Base-by-base conservation (phyloP, 2,113 vertebrate species). In the Cebus imitator region DNA sequence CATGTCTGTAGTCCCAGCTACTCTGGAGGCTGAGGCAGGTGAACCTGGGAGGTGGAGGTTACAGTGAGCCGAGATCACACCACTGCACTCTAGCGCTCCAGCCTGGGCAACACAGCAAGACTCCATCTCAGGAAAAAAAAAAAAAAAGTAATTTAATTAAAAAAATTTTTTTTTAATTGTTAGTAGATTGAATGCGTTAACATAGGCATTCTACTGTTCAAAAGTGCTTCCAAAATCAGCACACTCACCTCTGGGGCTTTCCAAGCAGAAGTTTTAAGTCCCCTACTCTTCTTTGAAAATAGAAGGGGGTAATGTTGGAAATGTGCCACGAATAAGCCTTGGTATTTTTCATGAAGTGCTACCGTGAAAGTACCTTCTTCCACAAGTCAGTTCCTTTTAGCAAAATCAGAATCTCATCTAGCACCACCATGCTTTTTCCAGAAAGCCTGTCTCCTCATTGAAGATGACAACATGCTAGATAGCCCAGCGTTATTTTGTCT, bases 211-310 rank as follows among this genome's bases (percentile, higher is more conserved):
- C 81, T 55, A 3, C 61, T 90, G 70, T 90, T 97, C 43, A 91
- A 64, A 72, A 89, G n/a, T 61, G 61, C 82, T 97, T 97, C 96
- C 92, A 95, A 97, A 97, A 87, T 45, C 37, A 87, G 85, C 76
- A 75, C 58, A 25, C 84, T 94, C 88, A 96, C 97, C 96, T 98
- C 98, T 93, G 98, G 98, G 98, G 91, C 96, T 98, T 98, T 98
- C 98, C 98, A 98, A 98, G 96, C 97, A 98, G 98, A 97, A 98
- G 98, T 98, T 90, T 97, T 94, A 96, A 97, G 79, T 96, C 94
- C 88, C 79, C 91, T 88, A 66, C 91, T 93, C 97, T 91, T 96
- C 95, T 96, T 95, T 97, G 96, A 98, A 96, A 97, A 93, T 91
- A 97, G 87, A 96, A 96, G 14, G 80, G 90, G 97, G 97, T 87